A percentile compares a stretch with the other conserved stretches of the same genome.
Evolutionary conservation across 2,113 vertebrate genomes (phyloP).

Genomic region (Dryoscopus gambensis): DNA sequence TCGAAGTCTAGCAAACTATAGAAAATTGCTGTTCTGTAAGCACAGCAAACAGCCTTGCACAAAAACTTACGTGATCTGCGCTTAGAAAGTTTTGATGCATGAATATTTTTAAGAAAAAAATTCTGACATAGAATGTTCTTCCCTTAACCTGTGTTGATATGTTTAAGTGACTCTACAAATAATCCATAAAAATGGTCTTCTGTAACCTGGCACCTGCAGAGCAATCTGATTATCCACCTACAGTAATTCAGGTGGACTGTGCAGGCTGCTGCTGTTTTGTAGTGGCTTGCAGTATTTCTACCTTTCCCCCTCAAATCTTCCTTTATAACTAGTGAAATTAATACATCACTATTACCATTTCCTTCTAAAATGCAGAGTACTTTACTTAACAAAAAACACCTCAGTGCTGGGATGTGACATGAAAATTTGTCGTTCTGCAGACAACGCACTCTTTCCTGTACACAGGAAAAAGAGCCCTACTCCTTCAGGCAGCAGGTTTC

Average conservation of each 20-base stretch:
- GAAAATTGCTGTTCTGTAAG: neutral
- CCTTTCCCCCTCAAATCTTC: neutral
- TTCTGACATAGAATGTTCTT: neutral
- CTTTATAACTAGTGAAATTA: neutral
- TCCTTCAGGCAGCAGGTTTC: neutral
- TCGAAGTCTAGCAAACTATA: neutral
- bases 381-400: neutral
- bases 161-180: neutral
- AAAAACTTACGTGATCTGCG: neutral
- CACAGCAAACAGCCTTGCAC: neutral
- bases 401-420: neutral
- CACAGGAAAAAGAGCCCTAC: neutral
- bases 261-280: neutral
- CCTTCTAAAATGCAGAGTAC: neutral
- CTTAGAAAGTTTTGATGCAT: neutral
- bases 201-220: neutral
- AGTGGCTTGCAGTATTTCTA: neutral
- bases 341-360: neutral
- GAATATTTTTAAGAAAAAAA: neutral
- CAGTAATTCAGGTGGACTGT: neutral
- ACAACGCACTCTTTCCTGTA: neutral
- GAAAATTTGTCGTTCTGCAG: neutral
- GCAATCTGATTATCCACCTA: neutral
- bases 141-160: neutral
- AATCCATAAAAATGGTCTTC: neutral